Evolutionary conservation across 2,113 vertebrate species (phyloP).

Genomic region (Gallinago jamesoni): DNA sequence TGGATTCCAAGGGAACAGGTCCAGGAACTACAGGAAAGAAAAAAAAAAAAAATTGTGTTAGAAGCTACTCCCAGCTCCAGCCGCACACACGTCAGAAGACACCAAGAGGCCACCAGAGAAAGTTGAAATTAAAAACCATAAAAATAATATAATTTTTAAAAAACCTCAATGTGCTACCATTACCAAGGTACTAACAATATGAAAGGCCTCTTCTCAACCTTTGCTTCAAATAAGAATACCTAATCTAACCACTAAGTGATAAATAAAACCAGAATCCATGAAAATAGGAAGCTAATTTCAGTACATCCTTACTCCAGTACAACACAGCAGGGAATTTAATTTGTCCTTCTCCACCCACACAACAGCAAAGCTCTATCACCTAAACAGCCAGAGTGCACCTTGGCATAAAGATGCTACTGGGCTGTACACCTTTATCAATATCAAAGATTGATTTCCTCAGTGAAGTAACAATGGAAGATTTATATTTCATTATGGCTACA

Average conservation of each 20-base stretch:
- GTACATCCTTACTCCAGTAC: background rate
- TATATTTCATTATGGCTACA: conserved; percentile 12
- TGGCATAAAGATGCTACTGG: background rate
- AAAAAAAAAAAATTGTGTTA: background rate
- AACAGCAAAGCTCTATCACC: background rate
- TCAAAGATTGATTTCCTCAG: background rate
- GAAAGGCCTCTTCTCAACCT: background rate
- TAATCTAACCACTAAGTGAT: background rate
- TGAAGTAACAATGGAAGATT: conserved; percentile 16
- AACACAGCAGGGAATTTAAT: background rate
- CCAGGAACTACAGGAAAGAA: conserved; percentile 82
- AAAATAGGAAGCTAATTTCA: background rate
- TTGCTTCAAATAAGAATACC: background rate
- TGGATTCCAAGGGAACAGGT: conserved; percentile 90
- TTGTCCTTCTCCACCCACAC: background rate
- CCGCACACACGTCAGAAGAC: background rate
- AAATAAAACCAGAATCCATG: background rate
- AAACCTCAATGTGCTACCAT: background rate
- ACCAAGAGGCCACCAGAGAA: background rate
- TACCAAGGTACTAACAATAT: background rate
- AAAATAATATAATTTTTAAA: background rate
- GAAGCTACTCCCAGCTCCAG: background rate
- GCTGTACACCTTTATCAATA: background rate
- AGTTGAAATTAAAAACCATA: background rate
- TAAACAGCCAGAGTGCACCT: background rate